A percentile compares a stretch with the other conserved stretches of the same genome.
These are phyloP conservation scores for Dicerorhinus sumatrensis DNA, from an alignment of 2,113 vertebrate species.

Conservation along the genomic window DNA sequence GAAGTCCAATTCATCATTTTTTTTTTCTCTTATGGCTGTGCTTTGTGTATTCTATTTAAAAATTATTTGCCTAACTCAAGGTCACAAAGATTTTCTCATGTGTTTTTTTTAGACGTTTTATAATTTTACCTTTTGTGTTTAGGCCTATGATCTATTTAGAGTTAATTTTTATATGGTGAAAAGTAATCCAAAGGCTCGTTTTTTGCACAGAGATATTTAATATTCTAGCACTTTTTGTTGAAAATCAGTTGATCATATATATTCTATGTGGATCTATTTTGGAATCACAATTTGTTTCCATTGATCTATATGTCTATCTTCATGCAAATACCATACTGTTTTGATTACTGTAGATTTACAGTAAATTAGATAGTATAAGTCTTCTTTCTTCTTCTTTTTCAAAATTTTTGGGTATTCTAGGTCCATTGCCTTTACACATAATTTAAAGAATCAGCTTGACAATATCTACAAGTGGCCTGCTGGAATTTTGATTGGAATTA, in stretches of 20 bases:
- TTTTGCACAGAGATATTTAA: neutral
- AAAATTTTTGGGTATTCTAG: neutral
- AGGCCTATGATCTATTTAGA: neutral
- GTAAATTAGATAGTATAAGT: neutral
- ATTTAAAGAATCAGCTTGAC: neutral
- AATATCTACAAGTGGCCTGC: neutral
- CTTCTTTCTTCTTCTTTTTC: neutral
- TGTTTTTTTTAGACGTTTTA: conserved; percentile 10
- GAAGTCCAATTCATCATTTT: neutral
- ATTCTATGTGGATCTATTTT: neutral
- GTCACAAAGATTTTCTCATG: neutral
- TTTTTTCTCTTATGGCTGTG: neutral
- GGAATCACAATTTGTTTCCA: neutral
- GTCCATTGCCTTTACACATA: neutral
- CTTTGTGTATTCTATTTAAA: neutral
- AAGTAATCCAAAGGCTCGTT: neutral
- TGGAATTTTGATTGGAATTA: neutral
- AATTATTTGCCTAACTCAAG: neutral
- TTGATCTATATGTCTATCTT: neutral
- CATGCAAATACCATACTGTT: neutral
- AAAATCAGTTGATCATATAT: neutral
- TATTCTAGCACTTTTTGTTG: neutral
- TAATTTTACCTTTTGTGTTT: neutral
- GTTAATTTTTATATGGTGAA: neutral
- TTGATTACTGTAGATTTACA: neutral